These are phyloP conservation scores for Fratercula arctica DNA, from an alignment of 2,797 vertebrate genomes.

Conservation along the genomic window DNA sequence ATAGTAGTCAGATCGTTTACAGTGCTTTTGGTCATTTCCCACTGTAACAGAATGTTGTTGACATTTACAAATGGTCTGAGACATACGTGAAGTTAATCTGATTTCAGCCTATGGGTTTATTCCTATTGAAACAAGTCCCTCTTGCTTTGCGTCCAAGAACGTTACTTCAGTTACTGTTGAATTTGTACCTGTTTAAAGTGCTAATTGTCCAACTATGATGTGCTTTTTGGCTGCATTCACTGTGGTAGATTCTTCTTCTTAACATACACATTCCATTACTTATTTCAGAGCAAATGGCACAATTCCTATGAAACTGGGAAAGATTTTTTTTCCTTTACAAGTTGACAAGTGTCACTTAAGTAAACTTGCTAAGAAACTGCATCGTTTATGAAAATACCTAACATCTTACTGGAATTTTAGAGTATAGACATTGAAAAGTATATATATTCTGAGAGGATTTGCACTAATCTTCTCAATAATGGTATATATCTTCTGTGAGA, in stretches of 20 bases:
- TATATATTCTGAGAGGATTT: background rate
- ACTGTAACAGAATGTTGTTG: background rate
- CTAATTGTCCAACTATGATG: background rate
- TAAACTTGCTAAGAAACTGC: background rate
- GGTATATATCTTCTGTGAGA: background rate
- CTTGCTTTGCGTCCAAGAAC: background rate
- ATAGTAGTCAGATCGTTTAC: background rate
- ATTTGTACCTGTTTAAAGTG: constrained; percentile 23
- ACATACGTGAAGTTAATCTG: constrained; percentile 4
- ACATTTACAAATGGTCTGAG: constrained; percentile 3
- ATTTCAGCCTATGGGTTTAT: constrained; percentile 9
- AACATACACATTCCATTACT: background rate
- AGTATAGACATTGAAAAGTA: background rate
- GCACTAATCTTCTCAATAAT: background rate
- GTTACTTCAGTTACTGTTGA: background rate
- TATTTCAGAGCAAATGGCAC: background rate
- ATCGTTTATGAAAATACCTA: background rate
- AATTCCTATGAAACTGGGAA: background rate
- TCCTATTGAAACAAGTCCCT: background rate
- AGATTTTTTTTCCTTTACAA: background rate
- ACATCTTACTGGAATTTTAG: background rate
- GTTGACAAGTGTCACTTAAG: background rate
- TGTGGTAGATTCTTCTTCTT: background rate
- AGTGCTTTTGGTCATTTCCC: background rate
- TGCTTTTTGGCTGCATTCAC: background rate